Evolutionary conservation across 2,888 invertebrate genomes (phyloP), one percentile per base, ranked within the genome.

Genomic region (Apodemia zela): DNA sequence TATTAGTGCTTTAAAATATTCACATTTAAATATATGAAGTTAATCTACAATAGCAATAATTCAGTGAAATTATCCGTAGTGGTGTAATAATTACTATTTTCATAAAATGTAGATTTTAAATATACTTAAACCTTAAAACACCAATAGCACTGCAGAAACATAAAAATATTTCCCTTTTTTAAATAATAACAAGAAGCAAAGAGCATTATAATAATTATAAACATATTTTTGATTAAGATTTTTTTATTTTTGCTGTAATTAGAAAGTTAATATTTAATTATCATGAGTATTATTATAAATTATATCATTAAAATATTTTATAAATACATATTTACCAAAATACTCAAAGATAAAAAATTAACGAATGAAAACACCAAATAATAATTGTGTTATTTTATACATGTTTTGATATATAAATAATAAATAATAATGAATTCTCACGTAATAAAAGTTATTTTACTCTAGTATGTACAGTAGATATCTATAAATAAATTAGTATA

Each of bases 31-130:
- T 67, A 70, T 75, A 75, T 68, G 70, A 73, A 72, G 69, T 68
- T 66, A 70, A 71, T 67, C 72, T 70, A 51, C 74, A 75, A 81
- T 84, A 87, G 85, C 84, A 85, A 86, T 88, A 86, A 85, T 72
- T 73, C 78, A 81, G 77, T 72, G 66, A 78, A 79, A 80, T 66
- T 81, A 80, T 75, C 73, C 42, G 13, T 42, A 51, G 13, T 21
- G 25, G 51, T 51, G 13, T 51, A 51, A 51, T 51, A 51, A 51
- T 51, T 85, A 83, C 79, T 77, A 73, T 75, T 74, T 69, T 65
- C 68, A 69, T 65, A 33, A 18, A 54, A 29, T 17, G 21, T 51
- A 51, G 51, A 51, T 21, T 51, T 51, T 51, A 18, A 51, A 59
- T 59, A 59, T 59, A 38, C 38, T 35, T 33, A 60, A 38, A 60